A percentile compares a stretch with the other conserved stretches of the same genome.
phyloP scores from a whole-genome alignment of 1,140 invertebrate species.

The Alviniconcha marisindica region DNA sequence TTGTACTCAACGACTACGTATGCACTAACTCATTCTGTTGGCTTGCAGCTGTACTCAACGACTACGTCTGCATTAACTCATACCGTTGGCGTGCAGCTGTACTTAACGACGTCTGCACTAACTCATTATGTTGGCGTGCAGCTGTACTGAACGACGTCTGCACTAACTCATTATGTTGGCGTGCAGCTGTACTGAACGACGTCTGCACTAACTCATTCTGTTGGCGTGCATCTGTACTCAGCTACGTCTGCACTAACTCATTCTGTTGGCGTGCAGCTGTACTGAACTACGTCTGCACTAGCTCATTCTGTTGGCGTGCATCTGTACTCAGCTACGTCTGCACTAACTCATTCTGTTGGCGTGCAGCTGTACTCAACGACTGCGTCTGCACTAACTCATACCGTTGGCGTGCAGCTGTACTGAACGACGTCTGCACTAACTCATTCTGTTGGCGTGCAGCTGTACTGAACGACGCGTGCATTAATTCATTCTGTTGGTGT shows the following conservation, averaged over 20 bases:
- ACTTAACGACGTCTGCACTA: neutral
- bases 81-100: no score
- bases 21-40: neutral
- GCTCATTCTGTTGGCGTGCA: neutral
- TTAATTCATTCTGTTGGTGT: neutral
- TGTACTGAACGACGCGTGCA: no score
- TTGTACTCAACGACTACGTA: no score
- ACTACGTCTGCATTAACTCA: neutral
- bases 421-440: neutral
- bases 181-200: neutral
- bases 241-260: no score
- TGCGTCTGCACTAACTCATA: no score
- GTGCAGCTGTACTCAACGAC: neutral
- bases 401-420: neutral
- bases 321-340: neutral
- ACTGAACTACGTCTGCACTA: no score
- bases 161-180: neutral
- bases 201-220: no score
- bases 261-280: no score
- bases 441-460: no score
- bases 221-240: no score
- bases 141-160: neutral
- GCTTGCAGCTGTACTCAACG: no score
- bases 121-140: neutral
- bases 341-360: neutral